Evolutionary conservation across 2,888 invertebrate genomes (phyloP), one percentile per base, ranked within the genome.

Genomic region (Cinara cedri): DNA sequence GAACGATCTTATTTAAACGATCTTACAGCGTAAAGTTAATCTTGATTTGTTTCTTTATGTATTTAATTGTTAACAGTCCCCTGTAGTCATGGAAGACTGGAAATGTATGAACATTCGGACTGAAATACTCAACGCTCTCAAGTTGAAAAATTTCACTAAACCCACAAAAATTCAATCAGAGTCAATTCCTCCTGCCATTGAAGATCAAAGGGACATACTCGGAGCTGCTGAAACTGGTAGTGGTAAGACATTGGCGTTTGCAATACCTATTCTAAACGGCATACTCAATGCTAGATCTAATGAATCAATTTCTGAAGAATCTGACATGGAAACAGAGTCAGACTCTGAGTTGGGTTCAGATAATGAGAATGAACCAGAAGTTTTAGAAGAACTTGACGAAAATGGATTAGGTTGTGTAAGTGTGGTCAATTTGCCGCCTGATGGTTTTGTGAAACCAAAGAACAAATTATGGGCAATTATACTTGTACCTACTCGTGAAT

Each of bases 161-260:
- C 98, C 99, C 0, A 98, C 98, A 0, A 89, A 91, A 83, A 98
- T 99, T 84, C 98, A 99, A 62, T 57, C 26, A 4, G 55, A 72
- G 85, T 87, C 90, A 24, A 85, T 92, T 60, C 93, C 95, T 0
- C 89, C 94, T 66, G 95, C 97, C 51, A 91, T 97, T 83, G 89
- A 92, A 85, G 97, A 95, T 57, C 89, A 91, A 68, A 90, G 93
- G 86, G 98, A 99, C 86, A 94, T 99, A 83, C 87, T 99, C 1
- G 99, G 98, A n/a, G 98, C 98, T 78, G 98, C 98, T 3, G 97
- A 98, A 88, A 99, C 99, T 0, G 99, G 99, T 0, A 98, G 97
- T 86, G 99, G 99, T 0, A 99, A 99, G 88, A 99, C 99, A 0
- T 87, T 99, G 72, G 98, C 98, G 0, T 99, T 98, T 87, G 97